Evolutionary conservation across 2,888 invertebrate species (phyloP).

Genomic region (Thecophora atra): DNA sequence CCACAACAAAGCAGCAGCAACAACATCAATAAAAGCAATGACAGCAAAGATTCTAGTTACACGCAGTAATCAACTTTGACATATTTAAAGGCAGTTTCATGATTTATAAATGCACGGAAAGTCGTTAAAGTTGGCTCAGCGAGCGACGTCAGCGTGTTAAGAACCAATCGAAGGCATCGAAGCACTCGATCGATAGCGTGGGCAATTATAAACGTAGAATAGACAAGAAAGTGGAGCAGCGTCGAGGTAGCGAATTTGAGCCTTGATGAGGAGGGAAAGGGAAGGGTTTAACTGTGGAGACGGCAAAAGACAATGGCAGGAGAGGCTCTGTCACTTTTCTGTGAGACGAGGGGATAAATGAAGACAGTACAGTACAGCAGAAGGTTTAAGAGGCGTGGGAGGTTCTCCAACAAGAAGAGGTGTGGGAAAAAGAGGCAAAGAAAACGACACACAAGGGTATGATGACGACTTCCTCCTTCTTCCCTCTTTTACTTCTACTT

Average conservation of each 20-base stretch:
- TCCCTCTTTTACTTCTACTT: no score
- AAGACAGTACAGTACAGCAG: no score
- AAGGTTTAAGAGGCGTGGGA: no score
- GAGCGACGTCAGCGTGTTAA: background rate
- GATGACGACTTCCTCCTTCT: no score
- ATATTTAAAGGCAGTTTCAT: conserved; percentile 5
- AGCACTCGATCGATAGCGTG: background rate
- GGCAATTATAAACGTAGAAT: background rate
- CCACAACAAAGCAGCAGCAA: background rate
- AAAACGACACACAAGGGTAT: no score
- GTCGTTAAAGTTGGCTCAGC: background rate
- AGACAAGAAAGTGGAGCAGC: background rate
- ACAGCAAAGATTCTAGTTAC: background rate
- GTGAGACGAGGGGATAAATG: no score
- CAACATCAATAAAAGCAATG: background rate
- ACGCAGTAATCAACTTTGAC: conserved; percentile 11
- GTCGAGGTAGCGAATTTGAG: background rate
- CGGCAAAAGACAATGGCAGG: no score
- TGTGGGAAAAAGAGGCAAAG: no score
- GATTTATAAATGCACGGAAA: conserved; percentile 9
- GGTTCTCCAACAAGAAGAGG: no score
- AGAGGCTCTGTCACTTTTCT: no score
- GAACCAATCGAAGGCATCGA: background rate
- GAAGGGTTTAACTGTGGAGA: no score
- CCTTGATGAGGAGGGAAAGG: no score